A percentile compares a stretch with the other conserved stretches of the same genome.
Conservation (phyloP, 2,797 vertebrate species). For the Dendrocincla fuliginosa region DNA sequence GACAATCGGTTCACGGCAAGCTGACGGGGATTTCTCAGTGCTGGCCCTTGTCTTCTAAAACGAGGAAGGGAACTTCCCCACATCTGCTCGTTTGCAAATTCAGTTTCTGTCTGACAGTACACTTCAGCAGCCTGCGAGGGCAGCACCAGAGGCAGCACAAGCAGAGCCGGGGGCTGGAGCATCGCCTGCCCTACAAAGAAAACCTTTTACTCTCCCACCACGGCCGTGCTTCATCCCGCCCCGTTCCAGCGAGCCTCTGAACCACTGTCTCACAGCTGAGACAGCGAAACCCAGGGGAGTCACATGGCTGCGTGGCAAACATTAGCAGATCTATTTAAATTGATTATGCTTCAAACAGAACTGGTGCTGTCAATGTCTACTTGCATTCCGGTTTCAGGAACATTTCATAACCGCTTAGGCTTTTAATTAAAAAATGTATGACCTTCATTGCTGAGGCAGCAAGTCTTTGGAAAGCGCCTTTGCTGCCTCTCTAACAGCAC, state of each 20-base stretch:
- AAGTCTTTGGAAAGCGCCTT: background rate
- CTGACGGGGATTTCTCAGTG: background rate
- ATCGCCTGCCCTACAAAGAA: background rate
- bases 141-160: background rate
- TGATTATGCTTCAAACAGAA: background rate
- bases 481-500: background rate
- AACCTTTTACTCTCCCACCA: background rate
- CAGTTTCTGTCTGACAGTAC: background rate
- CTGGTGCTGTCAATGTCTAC: background rate
- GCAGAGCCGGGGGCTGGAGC: background rate
- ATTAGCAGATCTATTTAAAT: background rate
- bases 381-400: background rate
- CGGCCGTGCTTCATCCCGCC: background rate
- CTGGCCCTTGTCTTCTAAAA: background rate
- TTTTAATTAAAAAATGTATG: background rate
- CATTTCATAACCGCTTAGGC: background rate
- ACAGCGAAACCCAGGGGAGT: background rate
- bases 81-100: background rate
- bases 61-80: background rate
- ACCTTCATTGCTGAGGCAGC: background rate
- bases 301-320: background rate
- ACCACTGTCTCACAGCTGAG: rapidly evolving
- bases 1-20: rapidly evolving
- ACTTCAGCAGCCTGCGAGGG: rapidly evolving
- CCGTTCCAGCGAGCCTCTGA: background rate